Conservation (phyloP, 2,888 invertebrate genomes). For the Euplagia quadripunctaria region DNA sequence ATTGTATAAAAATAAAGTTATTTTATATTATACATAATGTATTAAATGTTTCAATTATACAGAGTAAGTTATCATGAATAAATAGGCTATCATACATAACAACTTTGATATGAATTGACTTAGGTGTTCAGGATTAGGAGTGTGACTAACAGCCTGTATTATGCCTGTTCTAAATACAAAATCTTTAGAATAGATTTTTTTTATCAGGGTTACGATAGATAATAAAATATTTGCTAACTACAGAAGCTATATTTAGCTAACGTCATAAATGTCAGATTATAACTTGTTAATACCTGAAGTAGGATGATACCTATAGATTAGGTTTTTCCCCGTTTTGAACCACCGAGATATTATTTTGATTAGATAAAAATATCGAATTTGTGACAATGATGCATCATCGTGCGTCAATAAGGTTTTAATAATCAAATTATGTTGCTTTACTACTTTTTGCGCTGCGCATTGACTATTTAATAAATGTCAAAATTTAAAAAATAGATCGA, state of each 20-base stretch:
- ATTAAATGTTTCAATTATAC: too few relatives aligned
- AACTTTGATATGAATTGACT: neutral
- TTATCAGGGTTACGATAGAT: too few relatives aligned
- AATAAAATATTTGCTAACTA: too few relatives aligned
- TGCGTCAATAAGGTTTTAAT: neutral
- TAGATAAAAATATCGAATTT: constrained; percentile 10
- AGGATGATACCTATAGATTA: neutral
- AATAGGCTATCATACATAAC: too few relatives aligned
- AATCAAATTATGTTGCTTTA: neutral
- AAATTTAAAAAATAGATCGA: too few relatives aligned
- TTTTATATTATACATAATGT: too few relatives aligned
- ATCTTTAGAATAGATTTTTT: too few relatives aligned
- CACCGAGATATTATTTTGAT: neutral
- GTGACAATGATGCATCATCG: neutral
- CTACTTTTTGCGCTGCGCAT: neutral
- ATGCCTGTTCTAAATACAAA: neutral
- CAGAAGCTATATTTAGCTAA: too few relatives aligned
- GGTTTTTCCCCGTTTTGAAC: constrained; percentile 1
- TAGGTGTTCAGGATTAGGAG: neutral
- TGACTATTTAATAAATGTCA: too few relatives aligned
- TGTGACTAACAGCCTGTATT: neutral
- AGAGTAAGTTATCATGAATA: too few relatives aligned
- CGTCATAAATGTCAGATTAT: neutral
- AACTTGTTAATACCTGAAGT: neutral
- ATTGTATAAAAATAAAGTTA: too few relatives aligned